Base-by-base conservation (phyloP, 2,888 invertebrate genomes). In the Megaustenia siamemsis region DNA sequence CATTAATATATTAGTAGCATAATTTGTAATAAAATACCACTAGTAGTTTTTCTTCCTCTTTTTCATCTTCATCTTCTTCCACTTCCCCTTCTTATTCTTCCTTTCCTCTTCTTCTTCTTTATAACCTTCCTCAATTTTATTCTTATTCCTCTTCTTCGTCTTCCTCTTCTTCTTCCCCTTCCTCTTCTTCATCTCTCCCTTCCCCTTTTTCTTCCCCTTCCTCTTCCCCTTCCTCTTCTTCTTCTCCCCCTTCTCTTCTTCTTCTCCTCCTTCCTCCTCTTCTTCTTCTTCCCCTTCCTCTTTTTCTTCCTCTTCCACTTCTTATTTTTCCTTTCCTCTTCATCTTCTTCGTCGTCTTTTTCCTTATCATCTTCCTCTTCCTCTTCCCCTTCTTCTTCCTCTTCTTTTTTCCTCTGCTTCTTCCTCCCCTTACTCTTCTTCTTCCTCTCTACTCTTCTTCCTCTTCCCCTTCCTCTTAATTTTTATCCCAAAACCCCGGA, bases 351-450 rank as follows among this genome's bases (percentile, higher is more conserved):
- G 28, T 63, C 28, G 24, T 38, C 38, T 49, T 38, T 49, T 49
- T 32, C 43, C 5, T 40, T 66, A 32, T 76, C 40, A 15, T 43
- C 53, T n/a, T 32, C 24, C 28, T 49, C 66, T 63, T 66, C 28
- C 45, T 75, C n/a, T 32, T 63, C 45, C 35, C 24, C 35, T n/a
- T 75, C 45, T 40, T 38, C 40, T 28, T 60, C 21, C 28, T 32
- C 38, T 24, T 24, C 35, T 28, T 35, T 63, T 43, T 32, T 40
- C 76, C 63, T 63, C 45, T 66, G 43, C 45, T 32, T 45, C 35
- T 66, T 56, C 28, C 56, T 53, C 76, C 49, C 28, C 43, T 73
- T 45, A 56, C 49, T 76, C 66, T 73, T 63, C 35, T 49, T 24
- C n/a, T n/a, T n/a, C n/a, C n/a, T n/a, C n/a, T n/a, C n/a, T n/a